Percentiles rank a stretch among this genome's conserved stretches.
phyloP scores from a whole-genome alignment of 2,113 vertebrate species.

The Argyrosomus japonicus region DNA sequence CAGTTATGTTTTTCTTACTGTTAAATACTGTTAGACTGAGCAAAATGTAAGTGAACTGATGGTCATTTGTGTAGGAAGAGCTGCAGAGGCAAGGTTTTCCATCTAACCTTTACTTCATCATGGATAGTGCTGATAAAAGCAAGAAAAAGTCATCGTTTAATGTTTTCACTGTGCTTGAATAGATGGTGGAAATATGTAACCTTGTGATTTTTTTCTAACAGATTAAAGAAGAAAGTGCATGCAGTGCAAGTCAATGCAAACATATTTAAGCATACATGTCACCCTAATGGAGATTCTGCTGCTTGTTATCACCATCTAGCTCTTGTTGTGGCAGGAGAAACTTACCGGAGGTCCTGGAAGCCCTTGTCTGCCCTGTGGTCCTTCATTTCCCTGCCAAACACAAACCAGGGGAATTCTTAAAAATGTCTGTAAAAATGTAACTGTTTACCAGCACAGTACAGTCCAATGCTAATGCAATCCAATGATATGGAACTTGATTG shows the following conservation, averaged over 20 bases:
- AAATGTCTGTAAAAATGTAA: constrained; percentile 33
- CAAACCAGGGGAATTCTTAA: constrained; percentile 54
- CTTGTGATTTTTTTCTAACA: neutral
- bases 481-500: constrained; percentile 24
- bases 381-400: constrained; percentile 90
- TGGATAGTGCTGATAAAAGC: constrained; percentile 8
- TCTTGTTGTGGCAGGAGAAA: constrained; percentile 35
- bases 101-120: neutral
- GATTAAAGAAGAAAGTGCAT: neutral
- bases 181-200: neutral
- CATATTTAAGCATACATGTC: neutral
- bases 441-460: constrained; percentile 32
- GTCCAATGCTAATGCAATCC: constrained; percentile 16
- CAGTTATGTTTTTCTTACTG: constrained; percentile 55
- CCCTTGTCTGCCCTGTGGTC: constrained; percentile 87
- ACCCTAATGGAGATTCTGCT: constrained; percentile 5
- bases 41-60: constrained; percentile 22
- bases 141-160: neutral
- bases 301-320: constrained; percentile 11
- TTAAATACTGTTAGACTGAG: constrained; percentile 43
- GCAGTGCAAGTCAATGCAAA: neutral
- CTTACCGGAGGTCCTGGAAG: constrained; percentile 86
- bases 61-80: neutral
- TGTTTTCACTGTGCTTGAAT: constrained; percentile 7
- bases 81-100: neutral